Conservation (phyloP, 1,140 invertebrate species). For the Acromyrmex heyeri region DNA sequence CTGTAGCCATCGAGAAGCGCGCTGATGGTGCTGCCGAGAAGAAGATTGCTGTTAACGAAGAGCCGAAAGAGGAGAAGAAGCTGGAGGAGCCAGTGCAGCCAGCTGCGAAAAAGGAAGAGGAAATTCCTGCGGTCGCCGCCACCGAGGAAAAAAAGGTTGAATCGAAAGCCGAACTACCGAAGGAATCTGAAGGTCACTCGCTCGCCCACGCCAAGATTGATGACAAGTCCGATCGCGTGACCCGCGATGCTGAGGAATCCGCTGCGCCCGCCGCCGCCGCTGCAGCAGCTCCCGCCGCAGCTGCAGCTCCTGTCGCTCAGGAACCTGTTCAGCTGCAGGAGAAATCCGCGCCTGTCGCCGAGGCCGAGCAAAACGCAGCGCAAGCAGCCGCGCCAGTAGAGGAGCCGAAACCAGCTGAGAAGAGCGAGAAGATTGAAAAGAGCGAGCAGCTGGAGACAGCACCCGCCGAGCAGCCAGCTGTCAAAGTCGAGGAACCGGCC, state of each 20-base stretch:
- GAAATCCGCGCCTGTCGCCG: slow-evolving; percentile 37
- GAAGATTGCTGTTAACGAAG: slow-evolving; percentile 58
- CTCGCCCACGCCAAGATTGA: slow-evolving; percentile 68
- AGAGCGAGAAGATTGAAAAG: slow-evolving; percentile 68
- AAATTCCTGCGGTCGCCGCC: neutral
- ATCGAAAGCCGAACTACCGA: slow-evolving; percentile 35
- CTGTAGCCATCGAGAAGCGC: slow-evolving; percentile 63
- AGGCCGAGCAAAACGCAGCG: slow-evolving; percentile 44
- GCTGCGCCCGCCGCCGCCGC: slow-evolving; percentile 56
- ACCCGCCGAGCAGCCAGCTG: slow-evolving; percentile 70
- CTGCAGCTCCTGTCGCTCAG: slow-evolving; percentile 48
- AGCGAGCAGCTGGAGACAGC: slow-evolving; percentile 62
- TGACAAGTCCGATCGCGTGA: slow-evolving; percentile 81
- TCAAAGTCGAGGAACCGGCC: slow-evolving; percentile 50
- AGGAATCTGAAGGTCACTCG: slow-evolving; percentile 34
- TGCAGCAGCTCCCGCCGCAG: slow-evolving; percentile 28
- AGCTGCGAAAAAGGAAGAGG: slow-evolving; percentile 59
- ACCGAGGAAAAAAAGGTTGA: slow-evolving; percentile 63
- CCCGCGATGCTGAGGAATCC: slow-evolving; percentile 81
- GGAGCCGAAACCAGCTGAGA: slow-evolving; percentile 49
- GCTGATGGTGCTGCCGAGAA: slow-evolving; percentile 65
- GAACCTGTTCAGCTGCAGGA: slow-evolving; percentile 18
- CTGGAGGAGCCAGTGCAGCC: slow-evolving; percentile 50
- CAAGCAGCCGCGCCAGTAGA: slow-evolving; percentile 22
- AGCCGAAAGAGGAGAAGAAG: slow-evolving; percentile 72